These are phyloP conservation scores for Myoxocephalus aenaeus DNA, from an alignment of 2,797 vertebrate species.

Conservation along the genomic window DNA sequence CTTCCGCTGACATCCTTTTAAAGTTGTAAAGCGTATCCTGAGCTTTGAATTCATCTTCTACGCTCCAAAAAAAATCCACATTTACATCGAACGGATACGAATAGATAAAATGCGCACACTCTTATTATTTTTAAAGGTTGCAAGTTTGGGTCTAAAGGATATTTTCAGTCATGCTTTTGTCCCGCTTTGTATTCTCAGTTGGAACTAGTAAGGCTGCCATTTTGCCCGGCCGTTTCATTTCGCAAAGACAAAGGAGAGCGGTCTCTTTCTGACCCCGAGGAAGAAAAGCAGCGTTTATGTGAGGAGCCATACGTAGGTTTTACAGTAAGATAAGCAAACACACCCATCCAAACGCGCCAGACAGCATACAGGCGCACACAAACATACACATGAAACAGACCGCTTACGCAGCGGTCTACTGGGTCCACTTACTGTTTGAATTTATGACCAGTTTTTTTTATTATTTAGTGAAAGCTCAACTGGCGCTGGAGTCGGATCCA, in stretches of 20 bases:
- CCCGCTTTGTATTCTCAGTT: background rate
- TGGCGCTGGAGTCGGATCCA: slow-evolving; percentile 22
- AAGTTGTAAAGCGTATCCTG: background rate
- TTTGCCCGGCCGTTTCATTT: slow-evolving; percentile 8
- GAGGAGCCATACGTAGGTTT: slow-evolving; percentile 31
- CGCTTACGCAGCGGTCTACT: background rate
- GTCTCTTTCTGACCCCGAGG: slow-evolving; percentile 25
- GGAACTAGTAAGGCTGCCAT: background rate
- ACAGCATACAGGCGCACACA: slow-evolving; percentile 13
- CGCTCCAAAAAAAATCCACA: background rate
- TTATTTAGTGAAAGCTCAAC: slow-evolving; percentile 17
- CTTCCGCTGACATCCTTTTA: background rate
- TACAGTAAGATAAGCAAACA: slow-evolving; percentile 49
- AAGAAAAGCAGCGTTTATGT: slow-evolving; percentile 39
- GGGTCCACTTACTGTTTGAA: slow-evolving; percentile 13
- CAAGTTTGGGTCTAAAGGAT: background rate
- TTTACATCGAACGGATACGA: background rate
- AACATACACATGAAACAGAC: slow-evolving; percentile 30
- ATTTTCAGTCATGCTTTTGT: slow-evolving; percentile 11
- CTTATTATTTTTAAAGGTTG: background rate
- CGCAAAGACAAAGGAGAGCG: slow-evolving; percentile 20
- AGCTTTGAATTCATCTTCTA: background rate
- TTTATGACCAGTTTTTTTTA: slow-evolving; percentile 20
- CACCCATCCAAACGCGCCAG: background rate
- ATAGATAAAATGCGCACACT: background rate